Conservation (phyloP, 2,888 invertebrate genomes). For the Dexiosoma caninum region DNA sequence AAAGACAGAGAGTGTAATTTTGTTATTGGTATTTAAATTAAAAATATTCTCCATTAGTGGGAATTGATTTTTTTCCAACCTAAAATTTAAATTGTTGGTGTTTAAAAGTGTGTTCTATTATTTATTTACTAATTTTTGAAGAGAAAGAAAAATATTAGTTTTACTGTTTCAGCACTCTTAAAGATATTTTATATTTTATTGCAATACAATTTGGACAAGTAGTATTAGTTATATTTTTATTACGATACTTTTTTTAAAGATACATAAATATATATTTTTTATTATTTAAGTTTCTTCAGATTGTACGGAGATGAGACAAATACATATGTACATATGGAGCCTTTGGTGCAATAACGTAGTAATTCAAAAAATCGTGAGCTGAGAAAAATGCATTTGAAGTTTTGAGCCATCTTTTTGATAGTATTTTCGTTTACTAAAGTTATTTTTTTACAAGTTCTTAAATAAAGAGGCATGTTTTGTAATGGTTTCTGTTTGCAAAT, state of each 20-base stretch:
- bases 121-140: not conserved
- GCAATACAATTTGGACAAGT: slow-evolving; percentile 44
- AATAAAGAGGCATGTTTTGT: too few species aligned
- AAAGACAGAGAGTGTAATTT: not conserved
- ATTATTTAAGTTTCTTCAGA: not conserved
- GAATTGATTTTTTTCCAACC: slow-evolving; percentile 2
- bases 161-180: not conserved
- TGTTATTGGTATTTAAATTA: slow-evolving; percentile 7
- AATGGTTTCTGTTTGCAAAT: too few species aligned
- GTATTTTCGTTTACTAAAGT: too few species aligned
- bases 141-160: not conserved
- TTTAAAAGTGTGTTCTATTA: slow-evolving; percentile 17
- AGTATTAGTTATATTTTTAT: not conserved
- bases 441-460: too few species aligned
- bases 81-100: slow-evolving; percentile 28
- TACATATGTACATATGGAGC: too few species aligned
- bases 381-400: too few species aligned
- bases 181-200: slow-evolving; percentile 27
- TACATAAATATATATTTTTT: not conserved
- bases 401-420: too few species aligned
- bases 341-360: too few species aligned
- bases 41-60: slow-evolving; percentile 21
- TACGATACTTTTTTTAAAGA: not conserved
- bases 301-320: not conserved
- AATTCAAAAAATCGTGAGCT: too few species aligned